These are phyloP conservation scores for Leptocoma aspasia DNA, from an alignment of 2,113 vertebrate genomes.

Conservation along the genomic window DNA sequence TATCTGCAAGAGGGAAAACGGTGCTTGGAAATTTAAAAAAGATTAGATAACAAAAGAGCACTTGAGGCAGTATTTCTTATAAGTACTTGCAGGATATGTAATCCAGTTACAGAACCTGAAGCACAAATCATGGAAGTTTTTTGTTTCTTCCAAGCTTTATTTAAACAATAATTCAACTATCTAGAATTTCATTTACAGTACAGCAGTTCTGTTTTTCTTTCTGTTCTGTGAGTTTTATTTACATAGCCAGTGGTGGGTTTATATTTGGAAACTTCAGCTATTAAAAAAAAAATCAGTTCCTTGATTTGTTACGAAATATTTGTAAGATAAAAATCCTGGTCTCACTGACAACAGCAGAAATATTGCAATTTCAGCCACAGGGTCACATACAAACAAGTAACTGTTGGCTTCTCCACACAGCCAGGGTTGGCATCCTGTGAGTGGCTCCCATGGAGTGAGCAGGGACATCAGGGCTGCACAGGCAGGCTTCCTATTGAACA, in stretches of 20 bases:
- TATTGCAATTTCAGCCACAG: not conserved
- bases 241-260: not conserved
- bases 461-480: not conserved
- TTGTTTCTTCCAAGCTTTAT: not conserved
- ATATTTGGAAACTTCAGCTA: not conserved
- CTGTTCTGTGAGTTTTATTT: not conserved
- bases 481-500: not conserved
- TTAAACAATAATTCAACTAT: not conserved
- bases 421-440: not conserved
- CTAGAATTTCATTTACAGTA: not conserved
- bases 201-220: not conserved
- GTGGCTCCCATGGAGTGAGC: not conserved
- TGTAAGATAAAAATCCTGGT: not conserved
- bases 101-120: not conserved
- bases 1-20: conserved; percentile 30
- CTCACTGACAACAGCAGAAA: not conserved
- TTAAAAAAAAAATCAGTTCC: not conserved
- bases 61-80: conserved; percentile 10
- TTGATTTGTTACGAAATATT: not conserved
- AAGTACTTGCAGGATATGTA: not conserved
- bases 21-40: conserved; percentile 39
- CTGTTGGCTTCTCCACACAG: not conserved
- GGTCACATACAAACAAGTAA: not conserved
- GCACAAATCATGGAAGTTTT: not conserved
- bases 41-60: conserved; percentile 59